phyloP scores from a whole-genome alignment of 2,888 invertebrate species.

The Drymonia ruficornis region DNA sequence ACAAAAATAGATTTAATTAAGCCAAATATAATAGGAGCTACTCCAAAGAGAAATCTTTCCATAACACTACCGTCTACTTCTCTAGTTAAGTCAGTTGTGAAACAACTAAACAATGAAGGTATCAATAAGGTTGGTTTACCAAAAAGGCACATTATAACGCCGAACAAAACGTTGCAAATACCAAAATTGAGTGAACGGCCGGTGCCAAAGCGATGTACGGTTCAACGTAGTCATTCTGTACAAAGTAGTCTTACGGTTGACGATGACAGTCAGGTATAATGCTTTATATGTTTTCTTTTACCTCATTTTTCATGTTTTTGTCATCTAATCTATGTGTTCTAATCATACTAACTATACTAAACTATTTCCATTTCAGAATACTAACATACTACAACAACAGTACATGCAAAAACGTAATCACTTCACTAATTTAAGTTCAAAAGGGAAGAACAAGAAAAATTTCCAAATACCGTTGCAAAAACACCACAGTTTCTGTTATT shows the following conservation, averaged over 20 bases:
- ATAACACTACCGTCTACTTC: constrained; percentile 74
- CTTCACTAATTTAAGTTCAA: constrained; percentile 80
- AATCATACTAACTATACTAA: constrained; percentile 59
- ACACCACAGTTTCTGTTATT: constrained; percentile 88
- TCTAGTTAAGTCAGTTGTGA: constrained; percentile 72
- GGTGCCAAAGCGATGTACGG: constrained; percentile 74
- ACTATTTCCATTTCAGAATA: constrained; percentile 75
- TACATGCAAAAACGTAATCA: constrained; percentile 84
- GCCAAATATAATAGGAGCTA: constrained; percentile 77
- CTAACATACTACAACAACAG: constrained; percentile 84
- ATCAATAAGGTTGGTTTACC: constrained; percentile 71
- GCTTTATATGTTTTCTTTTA: constrained; percentile 54
- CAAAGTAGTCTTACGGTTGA: constrained; percentile 65
- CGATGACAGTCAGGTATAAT: constrained; percentile 75
- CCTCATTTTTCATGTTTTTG: constrained; percentile 33
- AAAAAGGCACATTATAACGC: constrained; percentile 74
- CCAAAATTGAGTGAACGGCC: constrained; percentile 79
- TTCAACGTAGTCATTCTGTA: constrained; percentile 76
- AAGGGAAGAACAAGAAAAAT: constrained; percentile 85
- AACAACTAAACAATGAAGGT: constrained; percentile 71
- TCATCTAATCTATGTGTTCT: constrained; percentile 44
- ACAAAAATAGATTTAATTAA: constrained; percentile 49
- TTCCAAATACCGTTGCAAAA: constrained; percentile 87
- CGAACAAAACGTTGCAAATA: constrained; percentile 80
- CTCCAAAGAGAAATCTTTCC: constrained; percentile 67